A percentile compares a stretch with the other conserved stretches of the same genome.
These are phyloP conservation scores for Pteria penguin DNA, from an alignment of 2,888 invertebrate genomes.

Conservation along the genomic window DNA sequence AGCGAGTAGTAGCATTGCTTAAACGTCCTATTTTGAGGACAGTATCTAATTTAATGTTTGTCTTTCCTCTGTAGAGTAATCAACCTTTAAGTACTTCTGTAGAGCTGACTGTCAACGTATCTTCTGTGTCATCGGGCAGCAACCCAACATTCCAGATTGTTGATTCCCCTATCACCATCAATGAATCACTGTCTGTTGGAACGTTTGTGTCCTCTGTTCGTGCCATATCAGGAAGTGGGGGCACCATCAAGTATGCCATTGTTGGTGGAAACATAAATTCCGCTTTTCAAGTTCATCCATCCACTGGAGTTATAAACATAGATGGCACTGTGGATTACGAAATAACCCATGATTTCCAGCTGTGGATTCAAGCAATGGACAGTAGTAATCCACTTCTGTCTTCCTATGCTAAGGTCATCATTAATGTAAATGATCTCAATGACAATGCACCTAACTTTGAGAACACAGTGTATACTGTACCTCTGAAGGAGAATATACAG, in stretches of 20 bases:
- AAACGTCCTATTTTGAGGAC: too few relatives aligned
- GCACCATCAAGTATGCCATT: slow-evolving; percentile 84
- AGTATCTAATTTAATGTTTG: too few relatives aligned
- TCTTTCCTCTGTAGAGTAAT: too few relatives aligned
- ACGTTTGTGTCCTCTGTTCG: slow-evolving; percentile 89
- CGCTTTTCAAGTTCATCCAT: slow-evolving; percentile 61
- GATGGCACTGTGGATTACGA: slow-evolving; percentile 68
- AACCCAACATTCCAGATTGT: slow-evolving; percentile 88
- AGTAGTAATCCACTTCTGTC: slow-evolving; percentile 81
- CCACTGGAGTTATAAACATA: slow-evolving; percentile 61
- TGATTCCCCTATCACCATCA: slow-evolving; percentile 83
- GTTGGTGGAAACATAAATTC: slow-evolving; percentile 96
- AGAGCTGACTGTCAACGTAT: slow-evolving; percentile 88
- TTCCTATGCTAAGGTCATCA: slow-evolving; percentile 82
- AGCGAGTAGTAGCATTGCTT: too few relatives aligned
- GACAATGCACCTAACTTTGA: slow-evolving; percentile 92
- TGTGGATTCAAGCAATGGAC: slow-evolving; percentile 73
- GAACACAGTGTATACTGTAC: slow-evolving; percentile 89
- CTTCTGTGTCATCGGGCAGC: slow-evolving; percentile 84
- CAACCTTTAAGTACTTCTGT: too few relatives aligned
- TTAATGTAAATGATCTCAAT: slow-evolving; percentile 95
- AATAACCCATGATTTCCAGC: slow-evolving; percentile 56
- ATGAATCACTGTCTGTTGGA: slow-evolving; percentile 64
- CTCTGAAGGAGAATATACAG: slow-evolving; percentile 85
- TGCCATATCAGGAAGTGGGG: slow-evolving; percentile 81